These are phyloP conservation scores for Callopanchax toddi DNA, from an alignment of 2,113 vertebrate genomes.

Conservation along the genomic window DNA sequence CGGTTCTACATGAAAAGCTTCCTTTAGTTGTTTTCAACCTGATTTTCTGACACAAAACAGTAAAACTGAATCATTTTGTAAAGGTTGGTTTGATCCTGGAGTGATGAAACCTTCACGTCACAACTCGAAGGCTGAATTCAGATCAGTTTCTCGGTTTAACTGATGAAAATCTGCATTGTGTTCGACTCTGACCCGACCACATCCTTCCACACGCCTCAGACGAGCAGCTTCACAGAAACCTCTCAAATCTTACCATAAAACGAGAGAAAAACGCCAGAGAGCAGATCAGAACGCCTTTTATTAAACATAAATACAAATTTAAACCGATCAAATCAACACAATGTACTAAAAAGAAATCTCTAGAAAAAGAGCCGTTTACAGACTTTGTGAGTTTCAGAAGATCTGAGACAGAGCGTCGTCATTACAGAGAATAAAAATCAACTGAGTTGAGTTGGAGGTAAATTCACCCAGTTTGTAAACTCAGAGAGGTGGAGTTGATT, in stretches of 20 bases:
- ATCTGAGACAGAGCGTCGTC: background rate
- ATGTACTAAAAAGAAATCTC: slow-evolving; percentile 41
- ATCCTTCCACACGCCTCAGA: slow-evolving; percentile 42
- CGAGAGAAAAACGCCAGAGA: background rate
- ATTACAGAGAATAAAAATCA: background rate
- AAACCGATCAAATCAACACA: slow-evolving; percentile 58
- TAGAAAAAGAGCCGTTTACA: slow-evolving; percentile 27
- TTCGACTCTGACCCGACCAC: slow-evolving; percentile 31
- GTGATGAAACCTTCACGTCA: too few relatives aligned
- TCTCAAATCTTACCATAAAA: too few relatives aligned
- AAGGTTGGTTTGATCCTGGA: too few relatives aligned
- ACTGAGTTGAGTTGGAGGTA: background rate
- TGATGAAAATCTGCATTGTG: background rate
- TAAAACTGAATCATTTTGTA: too few relatives aligned
- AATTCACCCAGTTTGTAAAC: too few relatives aligned
- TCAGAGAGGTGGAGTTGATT: too few relatives aligned
- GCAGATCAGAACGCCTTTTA: slow-evolving; percentile 63
- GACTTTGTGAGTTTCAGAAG: background rate
- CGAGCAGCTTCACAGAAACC: too few relatives aligned
- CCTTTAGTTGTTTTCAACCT: too few relatives aligned
- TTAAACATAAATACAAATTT: slow-evolving; percentile 78
- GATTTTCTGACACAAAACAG: too few relatives aligned
- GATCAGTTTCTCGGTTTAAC: too few relatives aligned
- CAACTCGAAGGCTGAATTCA: too few relatives aligned
- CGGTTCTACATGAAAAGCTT: too few relatives aligned